phyloP scores from a whole-genome alignment of 2,113 vertebrate species.

The Alouatta palliata region DNA sequence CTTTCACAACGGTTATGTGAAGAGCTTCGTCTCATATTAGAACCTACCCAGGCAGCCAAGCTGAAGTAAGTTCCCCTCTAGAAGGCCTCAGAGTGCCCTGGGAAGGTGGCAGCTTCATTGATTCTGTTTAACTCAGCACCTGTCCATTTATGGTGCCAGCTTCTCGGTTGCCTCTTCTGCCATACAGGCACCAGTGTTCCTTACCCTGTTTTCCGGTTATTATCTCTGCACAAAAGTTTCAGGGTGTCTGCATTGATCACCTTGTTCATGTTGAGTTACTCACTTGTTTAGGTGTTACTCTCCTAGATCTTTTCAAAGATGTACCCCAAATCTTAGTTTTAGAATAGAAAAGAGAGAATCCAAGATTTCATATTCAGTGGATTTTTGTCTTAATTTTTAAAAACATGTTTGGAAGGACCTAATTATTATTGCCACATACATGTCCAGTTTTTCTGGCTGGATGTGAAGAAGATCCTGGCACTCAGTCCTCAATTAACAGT shows the following conservation, averaged over 20 bases:
- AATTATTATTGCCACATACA: neutral
- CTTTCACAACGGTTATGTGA: slow-evolving; percentile 98
- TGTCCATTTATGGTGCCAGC: neutral
- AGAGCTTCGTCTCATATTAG: slow-evolving; percentile 95
- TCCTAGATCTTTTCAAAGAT: neutral
- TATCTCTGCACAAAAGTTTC: neutral
- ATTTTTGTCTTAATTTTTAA: neutral
- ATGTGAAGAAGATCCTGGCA: neutral
- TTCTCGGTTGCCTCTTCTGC: neutral
- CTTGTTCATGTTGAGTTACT: neutral
- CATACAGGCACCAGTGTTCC: neutral
- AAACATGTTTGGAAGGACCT: neutral
- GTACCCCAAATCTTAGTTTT: neutral
- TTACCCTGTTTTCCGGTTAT: neutral
- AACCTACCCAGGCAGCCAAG: slow-evolving; percentile 96
- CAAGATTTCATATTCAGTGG: neutral
- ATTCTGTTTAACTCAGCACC: neutral
- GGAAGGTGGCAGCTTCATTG: neutral
- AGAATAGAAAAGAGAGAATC: slow-evolving; percentile 25
- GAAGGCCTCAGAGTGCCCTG: accelerated
- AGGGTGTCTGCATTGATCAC: neutral
- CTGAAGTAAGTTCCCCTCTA: slow-evolving; percentile 87
- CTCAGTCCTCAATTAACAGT: neutral
- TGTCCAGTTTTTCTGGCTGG: neutral
- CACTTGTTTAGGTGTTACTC: neutral